phyloP scores from a whole-genome alignment of 2,113 vertebrate genomes.

The western clawed frog (Xenopus tropicalis) region DNA sequence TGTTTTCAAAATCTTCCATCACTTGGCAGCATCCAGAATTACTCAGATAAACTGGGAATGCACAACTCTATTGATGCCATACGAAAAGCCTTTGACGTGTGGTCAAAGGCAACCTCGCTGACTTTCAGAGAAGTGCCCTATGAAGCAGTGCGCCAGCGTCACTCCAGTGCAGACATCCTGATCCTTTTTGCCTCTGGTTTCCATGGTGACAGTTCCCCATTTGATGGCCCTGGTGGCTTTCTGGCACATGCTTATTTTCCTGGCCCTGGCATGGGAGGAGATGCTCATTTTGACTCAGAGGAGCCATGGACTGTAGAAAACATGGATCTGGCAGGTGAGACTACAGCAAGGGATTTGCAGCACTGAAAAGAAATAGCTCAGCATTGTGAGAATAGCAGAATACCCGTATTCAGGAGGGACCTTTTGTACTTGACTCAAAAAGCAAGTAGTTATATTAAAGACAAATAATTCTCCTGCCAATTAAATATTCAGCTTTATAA shows the following conservation, averaged over 20 bases:
- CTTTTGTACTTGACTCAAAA: too few species aligned
- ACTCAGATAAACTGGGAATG: conserved; percentile 82
- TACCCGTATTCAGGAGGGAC: too few species aligned
- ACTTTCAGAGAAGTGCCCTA: conserved; percentile 80
- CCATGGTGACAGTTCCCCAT: conserved; percentile 94
- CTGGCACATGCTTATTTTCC: conserved; percentile 95
- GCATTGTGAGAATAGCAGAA: too few species aligned
- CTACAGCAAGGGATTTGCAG: background rate
- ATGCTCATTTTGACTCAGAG: conserved; percentile 90
- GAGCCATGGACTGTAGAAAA: conserved; percentile 93
- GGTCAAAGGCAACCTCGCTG: conserved; percentile 82
- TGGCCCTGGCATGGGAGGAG: conserved; percentile 87
- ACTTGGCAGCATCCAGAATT: conserved; percentile 82
- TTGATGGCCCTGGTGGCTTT: conserved; percentile 89
- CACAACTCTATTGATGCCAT: conserved; percentile 69
- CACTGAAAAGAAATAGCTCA: background rate
- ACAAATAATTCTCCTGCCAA: too few species aligned
- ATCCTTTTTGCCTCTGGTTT: conserved; percentile 92
- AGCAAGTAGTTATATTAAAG: too few species aligned
- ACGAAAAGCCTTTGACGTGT: conserved; percentile 79
- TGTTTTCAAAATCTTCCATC: background rate
- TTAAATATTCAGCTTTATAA: too few species aligned
- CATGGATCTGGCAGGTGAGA: conserved; percentile 75
- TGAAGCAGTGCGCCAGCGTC: conserved; percentile 73
- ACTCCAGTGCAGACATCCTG: conserved; percentile 85